A percentile compares a stretch with the other conserved stretches of the same genome.
These are phyloP conservation scores for Erpobdella octoculata DNA, from an alignment of 2,888 invertebrate species.

Conservation along the genomic window DNA sequence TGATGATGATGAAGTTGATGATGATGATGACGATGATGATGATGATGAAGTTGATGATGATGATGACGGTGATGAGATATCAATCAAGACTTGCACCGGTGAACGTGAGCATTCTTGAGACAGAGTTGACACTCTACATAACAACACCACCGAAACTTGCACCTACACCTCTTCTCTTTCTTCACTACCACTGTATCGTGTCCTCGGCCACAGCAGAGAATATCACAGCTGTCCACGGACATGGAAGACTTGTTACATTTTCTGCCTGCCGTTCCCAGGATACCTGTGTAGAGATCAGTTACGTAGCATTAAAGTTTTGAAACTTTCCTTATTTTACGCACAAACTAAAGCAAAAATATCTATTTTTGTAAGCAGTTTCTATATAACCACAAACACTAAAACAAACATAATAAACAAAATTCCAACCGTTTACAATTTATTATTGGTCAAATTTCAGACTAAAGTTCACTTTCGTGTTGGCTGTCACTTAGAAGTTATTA, in stretches of 20 bases:
- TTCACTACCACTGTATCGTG: constrained; percentile 37
- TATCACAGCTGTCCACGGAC: constrained; percentile 55
- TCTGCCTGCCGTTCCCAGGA: constrained; percentile 57
- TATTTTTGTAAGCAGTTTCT: too few relatives aligned
- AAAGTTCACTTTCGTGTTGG: too few relatives aligned
- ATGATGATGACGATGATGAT: constrained; percentile 4
- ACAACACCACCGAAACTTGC: constrained; percentile 52
- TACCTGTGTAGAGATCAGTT: constrained; percentile 45
- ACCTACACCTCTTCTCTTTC: constrained; percentile 47
- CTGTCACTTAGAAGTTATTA: too few relatives aligned
- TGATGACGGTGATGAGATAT: constrained; percentile 47
- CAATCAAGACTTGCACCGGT: constrained; percentile 67
- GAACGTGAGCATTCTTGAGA: constrained; percentile 65
- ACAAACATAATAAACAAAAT: too few relatives aligned
- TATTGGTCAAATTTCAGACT: too few relatives aligned
- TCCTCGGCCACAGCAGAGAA: constrained; percentile 57
- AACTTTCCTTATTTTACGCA: not conserved
- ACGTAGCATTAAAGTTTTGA: not conserved
- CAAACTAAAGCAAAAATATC: not conserved
- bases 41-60: constrained; percentile 1
- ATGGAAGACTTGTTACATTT: constrained; percentile 56
- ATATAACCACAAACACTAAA: too few relatives aligned
- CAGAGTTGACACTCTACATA: constrained; percentile 49
- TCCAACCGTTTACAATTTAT: too few relatives aligned
- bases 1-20: constrained; percentile 18